Conservation (phyloP, 2,797 vertebrate genomes). For the Coranthus polyacanthus region DNA sequence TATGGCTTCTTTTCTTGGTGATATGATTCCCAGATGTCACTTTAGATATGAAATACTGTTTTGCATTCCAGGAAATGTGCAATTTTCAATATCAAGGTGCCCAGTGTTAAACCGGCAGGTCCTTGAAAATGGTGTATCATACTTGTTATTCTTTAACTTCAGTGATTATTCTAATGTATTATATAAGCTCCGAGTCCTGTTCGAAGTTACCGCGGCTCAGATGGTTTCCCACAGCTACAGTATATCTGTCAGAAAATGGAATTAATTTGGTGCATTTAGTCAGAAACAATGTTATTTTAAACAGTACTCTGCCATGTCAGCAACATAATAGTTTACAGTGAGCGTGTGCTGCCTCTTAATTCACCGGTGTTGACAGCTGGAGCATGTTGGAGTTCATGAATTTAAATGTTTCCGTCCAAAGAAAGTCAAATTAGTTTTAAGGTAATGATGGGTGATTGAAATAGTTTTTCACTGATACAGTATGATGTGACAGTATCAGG, state of each 20-base stretch:
- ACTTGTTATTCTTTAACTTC: neutral
- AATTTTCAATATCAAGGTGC: conserved; percentile 33
- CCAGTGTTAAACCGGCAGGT: neutral
- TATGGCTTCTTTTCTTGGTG: conserved; percentile 10
- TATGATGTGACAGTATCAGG: conserved; percentile 13
- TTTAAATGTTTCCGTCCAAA: no score
- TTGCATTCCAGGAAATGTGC: conserved; percentile 64
- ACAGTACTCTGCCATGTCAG: neutral
- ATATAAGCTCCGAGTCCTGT: neutral
- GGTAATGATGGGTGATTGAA: neutral
- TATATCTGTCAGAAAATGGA: neutral
- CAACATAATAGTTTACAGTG: neutral
- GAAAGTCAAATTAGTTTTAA: no score
- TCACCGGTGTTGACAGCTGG: neutral
- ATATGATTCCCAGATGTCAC: conserved; percentile 28
- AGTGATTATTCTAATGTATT: neutral
- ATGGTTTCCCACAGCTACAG: neutral
- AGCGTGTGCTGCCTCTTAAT: neutral
- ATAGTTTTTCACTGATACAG: neutral
- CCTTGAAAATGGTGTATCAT: neutral
- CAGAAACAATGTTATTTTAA: neutral
- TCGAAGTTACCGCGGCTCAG: neutral
- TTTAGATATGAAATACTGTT: conserved; percentile 40
- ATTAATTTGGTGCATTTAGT: neutral
- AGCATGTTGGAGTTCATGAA: neutral